Evolutionary conservation across 2,888 invertebrate genomes (phyloP).

Genomic region (Sesia bembeciformis): DNA sequence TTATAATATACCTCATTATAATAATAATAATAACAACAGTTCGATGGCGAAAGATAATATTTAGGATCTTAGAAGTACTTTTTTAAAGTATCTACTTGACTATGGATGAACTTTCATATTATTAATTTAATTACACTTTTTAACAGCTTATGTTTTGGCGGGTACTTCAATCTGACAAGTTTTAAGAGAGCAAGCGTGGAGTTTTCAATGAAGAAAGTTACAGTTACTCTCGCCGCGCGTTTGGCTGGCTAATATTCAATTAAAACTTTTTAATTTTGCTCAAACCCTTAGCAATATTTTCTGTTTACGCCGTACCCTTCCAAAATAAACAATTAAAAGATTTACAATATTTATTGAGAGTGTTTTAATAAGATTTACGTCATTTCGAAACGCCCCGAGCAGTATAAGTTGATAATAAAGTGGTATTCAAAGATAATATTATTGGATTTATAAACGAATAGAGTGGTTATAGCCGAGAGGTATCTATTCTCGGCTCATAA

Average conservation of each 20-base stretch:
- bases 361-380: slow-evolving; percentile 12
- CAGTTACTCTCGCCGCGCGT: slow-evolving; percentile 32
- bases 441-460: too few relatives aligned
- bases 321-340: slow-evolving; percentile 36
- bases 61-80: too few relatives aligned
- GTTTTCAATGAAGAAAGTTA: slow-evolving; percentile 30
- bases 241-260: slow-evolving; percentile 63
- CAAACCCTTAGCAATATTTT: slow-evolving; percentile 49
- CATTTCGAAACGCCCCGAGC: neutral
- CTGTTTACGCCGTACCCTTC: slow-evolving; percentile 33
- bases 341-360: slow-evolving; percentile 13
- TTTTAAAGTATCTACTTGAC: too few relatives aligned
- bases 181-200: slow-evolving; percentile 24
- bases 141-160: slow-evolving; percentile 20
- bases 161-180: slow-evolving; percentile 32
- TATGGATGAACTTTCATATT: too few relatives aligned
- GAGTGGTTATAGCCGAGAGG: too few relatives aligned
- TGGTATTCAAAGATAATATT: too few relatives aligned
- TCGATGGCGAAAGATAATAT: too few relatives aligned
- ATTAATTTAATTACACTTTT: slow-evolving; percentile 33
- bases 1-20: too few relatives aligned
- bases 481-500: too few relatives aligned
- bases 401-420: too few relatives aligned
- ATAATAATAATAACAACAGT: too few relatives aligned
- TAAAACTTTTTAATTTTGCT: slow-evolving; percentile 61